Evolutionary conservation across 2,797 vertebrate species (phyloP), one percentile per base, ranked within the genome.

Genomic region (Simalia tracyae): DNA sequence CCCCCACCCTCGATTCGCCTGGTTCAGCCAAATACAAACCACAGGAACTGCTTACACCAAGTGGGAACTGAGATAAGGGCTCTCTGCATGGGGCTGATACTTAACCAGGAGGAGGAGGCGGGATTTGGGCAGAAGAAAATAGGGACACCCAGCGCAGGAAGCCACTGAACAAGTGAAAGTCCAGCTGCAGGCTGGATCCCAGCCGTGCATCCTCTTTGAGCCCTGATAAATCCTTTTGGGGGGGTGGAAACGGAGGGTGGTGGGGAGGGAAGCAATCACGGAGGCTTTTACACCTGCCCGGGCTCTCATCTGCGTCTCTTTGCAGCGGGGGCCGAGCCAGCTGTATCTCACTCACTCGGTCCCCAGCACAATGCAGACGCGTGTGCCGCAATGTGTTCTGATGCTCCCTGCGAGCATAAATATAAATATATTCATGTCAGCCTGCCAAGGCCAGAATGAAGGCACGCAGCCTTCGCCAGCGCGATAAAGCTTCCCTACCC

Each of bases 281-380:
- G 90, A 94, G 96, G 96, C 97, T 97, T 97, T 96, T 96, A 94
- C 92, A 94, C 96, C 96, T 96, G 95, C 95, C 81, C 95, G 92
- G 97, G 96, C 93, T 96, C 94, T 93, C 96, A 95, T 96, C 96
- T 96, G 97, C 94, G 96, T 94, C 95, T 85, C 84, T 95, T 97
- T 96, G 94, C 96, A 94, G 96, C 90, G 92, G n/a, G 84, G 91
- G 91, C 94, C 92, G 95, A 90, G 95, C 89, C 50, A 36, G 95
- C 97, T 97, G 97, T 97, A 97, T 98, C 97, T 97, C 94, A 91
- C 95, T 95, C 96, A 92, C 97, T 95, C 96, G 96, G 97, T 96
- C 96, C 92, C 96, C 96, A 95, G 97, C 97, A 96, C 92, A 95
- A 97, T 95, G 96, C 96, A 5, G 97, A 96, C 96, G 90, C 97